These are phyloP conservation scores for Argopecten irradians DNA, from an alignment of 1,140 invertebrate genomes.

Conservation along the genomic window DNA sequence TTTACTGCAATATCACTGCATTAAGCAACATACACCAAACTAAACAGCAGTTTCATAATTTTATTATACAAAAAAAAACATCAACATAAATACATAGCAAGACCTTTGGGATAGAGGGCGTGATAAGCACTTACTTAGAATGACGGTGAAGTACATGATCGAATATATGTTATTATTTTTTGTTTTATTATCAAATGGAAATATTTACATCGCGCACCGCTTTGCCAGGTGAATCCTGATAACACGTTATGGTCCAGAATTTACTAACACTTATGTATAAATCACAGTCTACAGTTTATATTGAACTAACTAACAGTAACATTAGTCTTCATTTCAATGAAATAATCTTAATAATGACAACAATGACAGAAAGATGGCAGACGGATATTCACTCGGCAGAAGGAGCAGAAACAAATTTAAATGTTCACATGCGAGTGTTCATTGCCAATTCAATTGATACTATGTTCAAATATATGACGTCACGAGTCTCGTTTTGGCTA, in stretches of 20 bases:
- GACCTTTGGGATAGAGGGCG: too few relatives aligned
- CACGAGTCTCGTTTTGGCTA: neutral
- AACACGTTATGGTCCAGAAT: neutral
- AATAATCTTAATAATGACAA: neutral
- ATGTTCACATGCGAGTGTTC: too few relatives aligned
- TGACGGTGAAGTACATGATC: neutral
- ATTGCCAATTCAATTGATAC: too few relatives aligned
- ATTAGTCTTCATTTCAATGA: neutral
- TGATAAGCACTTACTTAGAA: neutral
- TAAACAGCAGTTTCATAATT: neutral
- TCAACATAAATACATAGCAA: neutral
- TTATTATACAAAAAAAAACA: neutral
- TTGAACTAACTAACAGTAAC: neutral
- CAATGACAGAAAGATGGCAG: too few relatives aligned
- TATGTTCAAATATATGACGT: neutral
- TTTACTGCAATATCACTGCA: too few relatives aligned
- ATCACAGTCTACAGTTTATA: neutral
- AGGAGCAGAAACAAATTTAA: too few relatives aligned
- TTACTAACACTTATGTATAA: neutral
- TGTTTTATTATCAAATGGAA: neutral
- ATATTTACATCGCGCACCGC: neutral
- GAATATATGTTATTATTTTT: neutral
- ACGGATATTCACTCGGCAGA: too few relatives aligned
- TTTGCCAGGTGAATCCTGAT: constrained; percentile 7
- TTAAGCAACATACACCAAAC: neutral